These are phyloP conservation scores for Drosophila navojoa DNA, from an alignment of 1,140 invertebrate genomes.

Conservation along the genomic window DNA sequence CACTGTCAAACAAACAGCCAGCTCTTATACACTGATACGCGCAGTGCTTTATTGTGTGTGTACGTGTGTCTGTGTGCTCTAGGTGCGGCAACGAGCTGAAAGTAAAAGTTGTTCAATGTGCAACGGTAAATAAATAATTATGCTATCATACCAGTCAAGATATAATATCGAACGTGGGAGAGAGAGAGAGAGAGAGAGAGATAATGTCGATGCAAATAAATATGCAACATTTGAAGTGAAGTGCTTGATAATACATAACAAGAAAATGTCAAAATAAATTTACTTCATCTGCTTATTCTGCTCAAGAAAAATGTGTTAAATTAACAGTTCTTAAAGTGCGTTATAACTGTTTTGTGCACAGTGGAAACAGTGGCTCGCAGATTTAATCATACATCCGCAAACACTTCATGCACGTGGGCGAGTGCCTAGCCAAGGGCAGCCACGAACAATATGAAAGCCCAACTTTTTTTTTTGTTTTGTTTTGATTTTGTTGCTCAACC, in stretches of 20 bases:
- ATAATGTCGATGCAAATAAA: constrained; percentile 46
- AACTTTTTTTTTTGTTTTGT: constrained; percentile 59
- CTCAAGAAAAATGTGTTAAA: constrained; percentile 11
- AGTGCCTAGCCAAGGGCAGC: constrained; percentile 56
- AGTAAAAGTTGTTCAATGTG: constrained; percentile 67
- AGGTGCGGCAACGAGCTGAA: constrained; percentile 51
- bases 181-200: constrained; percentile 20
- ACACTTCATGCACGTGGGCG: constrained; percentile 21
- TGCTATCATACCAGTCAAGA: constrained; percentile 39
- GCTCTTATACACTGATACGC: constrained; percentile 14
- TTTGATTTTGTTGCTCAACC: constrained; percentile 45
- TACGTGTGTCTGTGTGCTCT: constrained; percentile 11
- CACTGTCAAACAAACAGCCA: constrained; percentile 21
- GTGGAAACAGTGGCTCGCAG: neutral
- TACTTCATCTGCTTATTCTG: neutral
- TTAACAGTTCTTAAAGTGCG: constrained; percentile 24
- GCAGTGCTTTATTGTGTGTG: constrained; percentile 6
- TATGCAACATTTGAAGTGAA: constrained; percentile 59
- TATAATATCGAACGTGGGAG: neutral
- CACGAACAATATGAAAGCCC: constrained; percentile 30
- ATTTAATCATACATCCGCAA: constrained; percentile 3
- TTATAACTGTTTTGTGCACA: constrained; percentile 1
- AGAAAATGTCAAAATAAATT: constrained; percentile 5
- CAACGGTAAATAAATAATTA: constrained; percentile 69
- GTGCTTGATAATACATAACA: neutral